Conservation (phyloP, 2,797 vertebrate genomes). For the Anisognathus igniventris region DNA sequence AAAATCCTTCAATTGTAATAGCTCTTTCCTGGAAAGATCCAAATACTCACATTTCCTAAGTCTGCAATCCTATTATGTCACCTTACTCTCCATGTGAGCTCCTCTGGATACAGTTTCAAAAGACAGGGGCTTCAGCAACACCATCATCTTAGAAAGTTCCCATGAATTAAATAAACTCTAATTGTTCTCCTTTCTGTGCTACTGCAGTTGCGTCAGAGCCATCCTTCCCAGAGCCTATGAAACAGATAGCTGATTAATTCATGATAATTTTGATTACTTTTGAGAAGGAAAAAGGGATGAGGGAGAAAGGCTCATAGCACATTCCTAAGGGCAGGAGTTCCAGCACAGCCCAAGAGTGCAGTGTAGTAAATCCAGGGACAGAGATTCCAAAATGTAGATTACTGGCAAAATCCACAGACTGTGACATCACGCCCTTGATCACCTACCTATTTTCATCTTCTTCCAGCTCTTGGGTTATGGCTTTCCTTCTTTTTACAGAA, state of each 20-base stretch:
- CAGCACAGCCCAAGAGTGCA: neutral
- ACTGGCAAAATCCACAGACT: neutral
- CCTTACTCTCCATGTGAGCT: neutral
- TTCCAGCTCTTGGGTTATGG: neutral
- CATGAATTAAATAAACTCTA: accelerated
- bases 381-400: neutral
- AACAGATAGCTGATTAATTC: neutral
- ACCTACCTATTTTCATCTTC: neutral
- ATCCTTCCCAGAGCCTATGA: neutral
- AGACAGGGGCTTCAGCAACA: neutral
- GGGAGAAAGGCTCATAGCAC: neutral
- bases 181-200: neutral
- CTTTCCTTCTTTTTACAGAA: neutral
- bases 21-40: neutral
- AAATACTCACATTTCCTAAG: neutral
- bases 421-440: neutral
- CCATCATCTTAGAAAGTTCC: neutral
- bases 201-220: neutral
- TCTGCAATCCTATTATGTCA: neutral
- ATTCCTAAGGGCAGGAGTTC: neutral
- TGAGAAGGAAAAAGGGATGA: neutral
- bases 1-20: neutral
- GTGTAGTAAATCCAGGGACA: neutral
- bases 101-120: neutral
- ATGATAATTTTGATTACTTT: neutral